Evolutionary conservation across 2,113 vertebrate genomes (phyloP), one percentile per base, ranked within the genome.

Genomic region (Pimephales promelas): DNA sequence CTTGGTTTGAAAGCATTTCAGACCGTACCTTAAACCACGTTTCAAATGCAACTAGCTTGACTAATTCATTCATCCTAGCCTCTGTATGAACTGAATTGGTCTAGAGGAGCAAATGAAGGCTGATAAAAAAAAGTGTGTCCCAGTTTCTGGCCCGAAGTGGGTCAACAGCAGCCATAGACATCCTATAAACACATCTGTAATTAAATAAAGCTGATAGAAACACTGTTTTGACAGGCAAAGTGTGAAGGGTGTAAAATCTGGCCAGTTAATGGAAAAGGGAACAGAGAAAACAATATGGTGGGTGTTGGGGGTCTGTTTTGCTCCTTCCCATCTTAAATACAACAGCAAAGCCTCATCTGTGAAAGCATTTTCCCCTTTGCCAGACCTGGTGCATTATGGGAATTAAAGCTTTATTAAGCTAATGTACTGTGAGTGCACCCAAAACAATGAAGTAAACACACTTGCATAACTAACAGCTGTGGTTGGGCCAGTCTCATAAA

Each of bases 101-200:
- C 85, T 47, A 85, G 87, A 82, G 83, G 86, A 89, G 90, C 83
- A 89, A 92, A 89, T 85, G 64, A 84, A 86, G 66, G 77, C 28
- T 20, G 31, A 66, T 77, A 86, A 78, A 79, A 79, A 43, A 68
- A 79, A 79, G 31, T 59, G 47, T 20, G 92, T 56, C 92, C 93
- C 90, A 94, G 86, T 93, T 95, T 93, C 84, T 73, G 52, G 47
- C 52, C 73, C 64, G 76, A 95, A 94, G 88, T 94, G 91, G 94
- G 92, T 94, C 93, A 93, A 83, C 86, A 34, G 86, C 87, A 87
- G 87, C 82, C 79, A 84, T 87, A 90, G 87, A 88, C 84, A 88
- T 83, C 88, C 86, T 86, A 86, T 84, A 84, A 92, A 88, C 90
- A 88, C 80, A 88, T 86, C 88, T 88, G 90, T 93, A 91, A 93